Evolutionary conservation across 92 coral and sea anemone species (phyloP).

Genomic region (Parazoanthus swiftii): DNA sequence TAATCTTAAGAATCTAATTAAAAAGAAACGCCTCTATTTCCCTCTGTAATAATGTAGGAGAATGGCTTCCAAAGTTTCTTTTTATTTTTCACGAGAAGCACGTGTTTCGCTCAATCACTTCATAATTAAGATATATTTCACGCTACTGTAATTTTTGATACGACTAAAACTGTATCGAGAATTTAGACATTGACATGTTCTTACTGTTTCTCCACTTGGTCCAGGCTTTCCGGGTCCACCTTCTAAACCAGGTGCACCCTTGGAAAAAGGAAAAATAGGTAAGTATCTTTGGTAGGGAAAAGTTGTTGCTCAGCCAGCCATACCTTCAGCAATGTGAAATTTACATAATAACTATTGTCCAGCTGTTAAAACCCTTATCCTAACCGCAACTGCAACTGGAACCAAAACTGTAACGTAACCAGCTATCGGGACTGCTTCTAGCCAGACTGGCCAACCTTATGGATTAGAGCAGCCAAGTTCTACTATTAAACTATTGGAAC

Average conservation of each 20-base stretch:
- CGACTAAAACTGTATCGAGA: background rate
- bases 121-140: background rate
- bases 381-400: too few relatives aligned
- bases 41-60: background rate
- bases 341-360: too few relatives aligned
- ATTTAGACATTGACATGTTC: background rate
- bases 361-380: too few relatives aligned
- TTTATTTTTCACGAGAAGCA: background rate
- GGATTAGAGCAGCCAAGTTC: too few relatives aligned
- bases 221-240: conserved; percentile 73
- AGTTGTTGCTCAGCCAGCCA: background rate
- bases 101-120: background rate
- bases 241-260: conserved; percentile 62
- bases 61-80: background rate
- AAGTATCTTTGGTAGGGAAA: background rate
- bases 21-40: too few relatives aligned
- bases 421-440: too few relatives aligned
- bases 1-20: background rate
- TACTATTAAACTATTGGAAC: too few relatives aligned
- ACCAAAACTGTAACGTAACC: too few relatives aligned
- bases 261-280: background rate
- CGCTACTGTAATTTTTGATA: background rate
- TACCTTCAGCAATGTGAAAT: background rate
- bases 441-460: too few relatives aligned
- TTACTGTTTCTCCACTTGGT: conserved; percentile 70